Evolutionary conservation across 1,140 invertebrate genomes (phyloP), one percentile per base, ranked within the genome.

Genomic region (Drosophila gunungcola): DNA sequence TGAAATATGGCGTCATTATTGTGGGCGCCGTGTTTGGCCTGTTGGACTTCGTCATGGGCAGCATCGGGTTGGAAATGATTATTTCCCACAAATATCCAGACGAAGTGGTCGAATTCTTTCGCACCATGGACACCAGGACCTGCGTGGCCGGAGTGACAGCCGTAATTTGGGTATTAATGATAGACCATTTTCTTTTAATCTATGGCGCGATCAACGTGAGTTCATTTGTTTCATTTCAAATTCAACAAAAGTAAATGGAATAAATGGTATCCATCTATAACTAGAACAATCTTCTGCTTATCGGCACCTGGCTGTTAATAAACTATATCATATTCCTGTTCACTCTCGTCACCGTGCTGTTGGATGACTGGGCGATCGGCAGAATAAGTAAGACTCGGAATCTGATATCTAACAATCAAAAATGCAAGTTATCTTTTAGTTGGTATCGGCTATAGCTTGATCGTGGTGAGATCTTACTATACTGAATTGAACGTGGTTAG

Each of bases 381-480:
- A 36, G 70, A 41, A 41, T 70, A 2, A n/a, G 70, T 73, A 61
- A 49, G 49, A 1, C 7, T 12, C 0, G 6, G 3, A 9, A 5
- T 13, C 3, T n/a, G 46, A 4, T 4, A 6, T n/a, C n/a, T 16
- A 10, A 2, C 2, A 11, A 0, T 9, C 29, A 51, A 11, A 16
- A 12, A 13, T 6, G 6, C 4, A 16, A 4, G 2, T 42, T 4
- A 1, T 32, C 2, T 58, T 46, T 4, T 4, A 74, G 72, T 51
- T 2, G 12, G n/a, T 4, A 2, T 74, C 0, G 21, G 36, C 9
- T 74, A 74, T 4, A 38, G 21, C 32, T 13, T 70, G 32, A 13
- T 70, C 39, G 65, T 55, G 13, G 72, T 74, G 13, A 74, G 45
- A 3, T 62, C 72, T 10, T 74, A 51, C 34, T 70, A 62, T 34